phyloP scores from a whole-genome alignment of 1,140 invertebrate genomes.

The Acromyrmex heyeri region DNA sequence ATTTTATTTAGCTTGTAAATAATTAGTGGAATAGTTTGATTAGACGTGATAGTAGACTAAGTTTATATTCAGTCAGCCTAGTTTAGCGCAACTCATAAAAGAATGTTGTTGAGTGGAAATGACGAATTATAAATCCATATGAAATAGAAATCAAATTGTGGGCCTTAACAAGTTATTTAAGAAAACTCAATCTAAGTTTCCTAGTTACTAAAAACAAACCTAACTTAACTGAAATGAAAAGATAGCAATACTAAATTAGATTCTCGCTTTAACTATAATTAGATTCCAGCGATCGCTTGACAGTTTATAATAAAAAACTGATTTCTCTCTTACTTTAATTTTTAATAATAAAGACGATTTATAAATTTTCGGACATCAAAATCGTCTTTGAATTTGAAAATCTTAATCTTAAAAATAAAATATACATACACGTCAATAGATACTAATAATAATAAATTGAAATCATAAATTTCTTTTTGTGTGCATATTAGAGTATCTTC shows the following conservation, averaged over 20 bases:
- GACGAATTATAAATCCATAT: background rate
- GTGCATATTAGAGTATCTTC: background rate
- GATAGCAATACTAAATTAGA: conserved; percentile 34
- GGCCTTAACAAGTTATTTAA: conserved; percentile 46
- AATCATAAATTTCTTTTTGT: background rate
- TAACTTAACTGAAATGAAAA: conserved; percentile 32
- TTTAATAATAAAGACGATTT: conserved; percentile 15
- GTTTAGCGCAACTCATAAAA: background rate
- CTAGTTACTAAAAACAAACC: conserved; percentile 24
- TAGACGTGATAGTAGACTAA: conserved; percentile 23
- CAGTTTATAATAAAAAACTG: background rate
- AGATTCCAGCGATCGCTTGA: background rate
- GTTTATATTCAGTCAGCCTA: conserved; percentile 44
- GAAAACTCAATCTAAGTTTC: conserved; percentile 54
- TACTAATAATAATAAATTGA: background rate
- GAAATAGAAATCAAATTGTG: conserved; percentile 39
- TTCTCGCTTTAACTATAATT: conserved; percentile 29
- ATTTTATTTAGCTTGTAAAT: conserved; percentile 2
- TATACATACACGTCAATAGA: too few species aligned
- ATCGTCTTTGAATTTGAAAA: background rate
- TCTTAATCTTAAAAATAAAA: background rate
- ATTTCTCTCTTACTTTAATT: too few species aligned
- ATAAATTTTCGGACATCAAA: background rate
- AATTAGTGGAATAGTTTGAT: background rate
- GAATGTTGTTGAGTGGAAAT: background rate